phyloP scores from a whole-genome alignment of 1,140 invertebrate species.

The Trypoxylus dichotomus region DNA sequence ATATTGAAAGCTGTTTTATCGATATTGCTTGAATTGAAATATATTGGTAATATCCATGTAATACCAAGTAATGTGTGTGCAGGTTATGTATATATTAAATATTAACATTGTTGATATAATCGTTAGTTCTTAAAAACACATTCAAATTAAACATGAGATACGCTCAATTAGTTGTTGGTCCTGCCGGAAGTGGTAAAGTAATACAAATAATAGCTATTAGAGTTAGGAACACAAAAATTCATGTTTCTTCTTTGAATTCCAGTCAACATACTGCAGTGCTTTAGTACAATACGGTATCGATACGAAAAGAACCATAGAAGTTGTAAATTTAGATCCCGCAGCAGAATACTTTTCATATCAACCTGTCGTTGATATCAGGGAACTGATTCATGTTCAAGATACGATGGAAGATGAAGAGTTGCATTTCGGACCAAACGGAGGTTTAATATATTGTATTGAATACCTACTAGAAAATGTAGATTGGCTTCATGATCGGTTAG shows the following conservation, averaged over 20 bases:
- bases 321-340: conserved; percentile 97
- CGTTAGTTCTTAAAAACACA: conserved; percentile 24
- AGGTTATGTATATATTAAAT: neutral
- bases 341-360: conserved; percentile 95
- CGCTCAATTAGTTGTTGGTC: conserved; percentile 93
- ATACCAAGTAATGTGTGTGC: too few species aligned
- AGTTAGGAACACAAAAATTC: neutral
- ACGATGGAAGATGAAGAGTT: conserved; percentile 95
- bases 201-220: too few species aligned
- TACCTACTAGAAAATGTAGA: conserved; percentile 89
- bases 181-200: conserved; percentile 94
- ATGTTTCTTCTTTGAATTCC: conserved; percentile 26
- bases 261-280: conserved; percentile 94
- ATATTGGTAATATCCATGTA: too few species aligned
- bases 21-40: too few species aligned
- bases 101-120: neutral
- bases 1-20: too few species aligned
- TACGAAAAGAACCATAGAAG: conserved; percentile 73
- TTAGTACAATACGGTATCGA: conserved; percentile 84
- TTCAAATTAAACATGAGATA: too few species aligned
- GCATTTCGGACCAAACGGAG: conserved; percentile 97
- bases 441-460: conserved; percentile 95
- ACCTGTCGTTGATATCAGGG: conserved; percentile 85
- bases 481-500: conserved; percentile 85
- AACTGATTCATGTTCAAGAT: conserved; percentile 94